Base-by-base conservation (phyloP, 2,113 vertebrate species). In the Vanacampus margaritifer region DNA sequence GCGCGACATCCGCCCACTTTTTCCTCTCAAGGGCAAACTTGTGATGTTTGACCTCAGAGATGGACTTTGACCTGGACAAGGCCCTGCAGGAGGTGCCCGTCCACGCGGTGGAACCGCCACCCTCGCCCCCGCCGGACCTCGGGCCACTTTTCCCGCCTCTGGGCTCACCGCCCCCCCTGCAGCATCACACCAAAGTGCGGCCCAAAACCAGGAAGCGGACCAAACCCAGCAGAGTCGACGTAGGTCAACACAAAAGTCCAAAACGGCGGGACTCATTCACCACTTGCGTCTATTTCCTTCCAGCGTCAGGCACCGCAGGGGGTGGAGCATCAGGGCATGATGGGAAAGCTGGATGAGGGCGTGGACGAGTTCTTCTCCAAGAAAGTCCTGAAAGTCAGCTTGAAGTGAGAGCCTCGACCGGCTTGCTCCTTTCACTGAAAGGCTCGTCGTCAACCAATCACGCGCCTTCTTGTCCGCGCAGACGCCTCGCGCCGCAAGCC, bases 41-140 rank as follows among this genome's bases (percentile, higher is more conserved):
- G 14, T 3, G 2, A 8, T 7, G 14, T 58, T 50, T 60, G 11
- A 46, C 41, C 24, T 24, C 84, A 98, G 97, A 99, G 88, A 93
- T 97, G 94, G 97, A 96, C 84, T 98, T 98, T 89, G 97, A 99
- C 77, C 84, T 99, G 75, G 95, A 96, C 87, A 98, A 97, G 89
- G 96, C 96, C 2, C 84, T 98, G 84, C 94, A 97, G 88, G 95
- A 96, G 69, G 94, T 99, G 67, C 95, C 96, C 0, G 94, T 97
- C 79, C 94, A 97, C 37, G 85, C 94, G 7, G 95, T 95, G 72
- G 96, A 98, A 82, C 93, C 89, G 0, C 92, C 91, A 24, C 69
- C 56, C 4, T 8, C 9, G 19, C 21, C 59, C 92, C 93, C 24
- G 87, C 86, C 28, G 77, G 87, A 59, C 80, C 93, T 17, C 1